These are phyloP conservation scores for Diarsia mendica DNA, from an alignment of 2,888 invertebrate species.

Conservation along the genomic window DNA sequence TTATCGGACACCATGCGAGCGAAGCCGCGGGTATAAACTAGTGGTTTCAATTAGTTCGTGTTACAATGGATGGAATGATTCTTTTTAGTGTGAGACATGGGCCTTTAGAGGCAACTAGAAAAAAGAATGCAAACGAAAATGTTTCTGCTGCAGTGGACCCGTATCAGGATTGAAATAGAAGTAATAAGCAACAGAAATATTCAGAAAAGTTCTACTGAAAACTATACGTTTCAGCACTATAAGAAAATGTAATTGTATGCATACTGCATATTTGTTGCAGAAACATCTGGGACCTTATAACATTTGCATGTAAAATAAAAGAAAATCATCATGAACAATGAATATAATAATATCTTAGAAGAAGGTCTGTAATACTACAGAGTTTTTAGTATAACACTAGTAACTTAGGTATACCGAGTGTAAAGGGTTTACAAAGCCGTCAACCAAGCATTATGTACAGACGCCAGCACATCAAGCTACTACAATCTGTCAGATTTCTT, in stretches of 20 bases:
- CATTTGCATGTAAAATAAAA: constrained; percentile 26
- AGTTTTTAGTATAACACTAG: neutral
- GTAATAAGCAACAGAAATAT: neutral
- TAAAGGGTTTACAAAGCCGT: too few species aligned
- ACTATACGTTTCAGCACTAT: neutral
- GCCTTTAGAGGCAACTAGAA: neutral
- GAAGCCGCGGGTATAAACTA: too few species aligned
- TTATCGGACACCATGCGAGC: too few species aligned
- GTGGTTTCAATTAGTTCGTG: too few species aligned
- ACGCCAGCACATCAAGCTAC: too few species aligned
- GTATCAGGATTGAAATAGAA: neutral
- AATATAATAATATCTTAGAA: too few species aligned
- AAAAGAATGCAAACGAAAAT: neutral
- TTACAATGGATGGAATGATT: too few species aligned
- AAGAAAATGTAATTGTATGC: constrained; percentile 19
- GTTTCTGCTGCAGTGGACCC: neutral
- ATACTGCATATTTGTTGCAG: constrained; percentile 26
- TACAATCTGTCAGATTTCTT: too few species aligned
- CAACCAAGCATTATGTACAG: too few species aligned
- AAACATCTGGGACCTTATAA: constrained; percentile 26
- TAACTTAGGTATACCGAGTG: neutral
- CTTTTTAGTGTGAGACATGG: too few species aligned
- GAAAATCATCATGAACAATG: constrained; percentile 15
- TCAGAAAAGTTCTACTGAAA: neutral
- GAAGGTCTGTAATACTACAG: neutral